Evolutionary conservation across 2,113 vertebrate genomes (phyloP), one percentile per base, ranked within the genome.

Genomic region (Vidua macroura): DNA sequence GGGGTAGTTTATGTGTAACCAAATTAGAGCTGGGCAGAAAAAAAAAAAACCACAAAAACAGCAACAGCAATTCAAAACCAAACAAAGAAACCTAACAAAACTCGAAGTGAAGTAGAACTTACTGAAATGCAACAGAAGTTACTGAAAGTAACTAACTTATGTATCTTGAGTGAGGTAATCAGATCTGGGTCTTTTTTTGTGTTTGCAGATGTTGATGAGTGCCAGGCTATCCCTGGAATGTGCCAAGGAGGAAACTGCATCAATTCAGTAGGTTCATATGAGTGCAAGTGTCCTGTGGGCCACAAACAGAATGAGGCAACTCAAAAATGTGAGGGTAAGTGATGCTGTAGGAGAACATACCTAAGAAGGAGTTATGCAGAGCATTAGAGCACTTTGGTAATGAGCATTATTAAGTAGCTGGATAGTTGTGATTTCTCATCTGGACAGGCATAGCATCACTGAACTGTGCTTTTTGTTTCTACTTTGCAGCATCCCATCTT

Each of bases 151-250:
- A 60, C 35, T 35, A 35, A 35, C 20, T 48, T 10, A 3, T 5
- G 4, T 58, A 4, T 73, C 20, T 67, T 41, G 12, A 17, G 21
- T 27, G 25, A 83, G 11, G 21, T 69, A 52, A 35, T 79, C 6
- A 25, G 18, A 23, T 37, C 15, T 46, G 48, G 10, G 23, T n/a
- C 19, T 67, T 52, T 23, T 53, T 92, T 77, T 95, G 9, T 81
- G 59, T 81, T 90, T 84, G 52, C 81, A 98, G 98, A 98, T 96
- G 96, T 98, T 96, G 98, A 98, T 91, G 98, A 98, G 95, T 98
- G 98, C 83, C 98, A 98, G 80, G 97, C 97, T 52, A 97, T 98
- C 14, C 98, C 98, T 89, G 98, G 98, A 55, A 79, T 98, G 52
- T 98, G 98, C 86, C 97, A 97, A 75, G 98, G 98, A 91, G 98